Evolutionary conservation across 1,140 invertebrate species (phyloP), one percentile per base, ranked within the genome.

Genomic region (Aporrectodea caliginosa): DNA sequence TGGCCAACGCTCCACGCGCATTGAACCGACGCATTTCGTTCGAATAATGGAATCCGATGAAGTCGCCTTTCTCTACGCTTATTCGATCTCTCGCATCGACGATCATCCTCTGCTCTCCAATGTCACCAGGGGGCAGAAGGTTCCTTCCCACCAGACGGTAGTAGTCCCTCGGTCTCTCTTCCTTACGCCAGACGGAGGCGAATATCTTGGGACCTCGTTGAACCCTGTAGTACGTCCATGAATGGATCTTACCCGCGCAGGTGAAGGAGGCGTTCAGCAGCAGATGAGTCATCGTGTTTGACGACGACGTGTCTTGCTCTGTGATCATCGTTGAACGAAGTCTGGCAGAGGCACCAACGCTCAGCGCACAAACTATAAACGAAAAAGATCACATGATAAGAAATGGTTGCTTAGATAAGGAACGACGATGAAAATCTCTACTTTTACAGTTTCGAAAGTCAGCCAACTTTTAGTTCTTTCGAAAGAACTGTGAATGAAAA

Each of bases 121-220:
- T 16, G 16, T n/a, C 68, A 69, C 68, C 68, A n/a, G 68, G 68
- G 68, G 68, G 16, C 68, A 69, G n/a, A n/a, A n/a, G 68, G 68
- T 69, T 69, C 68, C n/a, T 69, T 16, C 68, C 68, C 16, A 69
- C n/a, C 68, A 69, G n/a, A 69, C 68, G 68, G n/a, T 16, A 69
- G 68, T 69, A 69, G 68, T n/a, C 68, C 16, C 68, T 16, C 68
- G 68, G 68, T 16, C n/a, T 16, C n/a, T 69, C 68, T 69, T 69
- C 68, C n/a, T 69, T 16, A n/a, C 68, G 68, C 68, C 68, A 69
- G n/a, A 69, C 68, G 16, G 68, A 69, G 68, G 68, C 68, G n/a
- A 69, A 69, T 69, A 69, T n/a, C 68, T 16, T n/a, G n/a, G 68
- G 68, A n/a, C n/a, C n/a, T n/a, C 68, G 16, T n/a, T n/a, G 68